These are phyloP conservation scores for Boulengeromyrus knoepffleri DNA, from an alignment of 2,113 vertebrate genomes.

Conservation along the genomic window DNA sequence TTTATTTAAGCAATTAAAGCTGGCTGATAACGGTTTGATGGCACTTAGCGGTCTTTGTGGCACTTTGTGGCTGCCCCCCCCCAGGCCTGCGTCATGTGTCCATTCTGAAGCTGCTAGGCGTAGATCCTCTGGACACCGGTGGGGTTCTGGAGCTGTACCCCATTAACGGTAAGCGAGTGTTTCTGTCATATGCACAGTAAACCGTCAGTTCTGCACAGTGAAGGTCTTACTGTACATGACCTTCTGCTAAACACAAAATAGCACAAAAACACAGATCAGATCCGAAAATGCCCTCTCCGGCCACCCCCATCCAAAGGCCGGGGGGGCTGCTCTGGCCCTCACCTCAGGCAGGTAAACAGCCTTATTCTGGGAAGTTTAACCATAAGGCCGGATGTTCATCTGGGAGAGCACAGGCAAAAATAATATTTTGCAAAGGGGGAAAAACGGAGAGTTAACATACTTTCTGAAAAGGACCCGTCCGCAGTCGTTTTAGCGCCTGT, in stretches of 20 bases:
- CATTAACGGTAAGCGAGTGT: conserved; percentile 77
- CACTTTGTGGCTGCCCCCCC: conserved; percentile 23
- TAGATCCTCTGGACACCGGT: conserved; percentile 68
- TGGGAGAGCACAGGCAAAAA: conserved; percentile 10
- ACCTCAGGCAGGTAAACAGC: background rate
- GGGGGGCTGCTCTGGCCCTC: background rate
- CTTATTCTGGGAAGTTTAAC: conserved; percentile 12
- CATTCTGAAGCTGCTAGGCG: conserved; percentile 81
- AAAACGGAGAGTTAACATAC: conserved; percentile 23
- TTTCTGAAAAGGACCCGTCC: conserved; percentile 20
- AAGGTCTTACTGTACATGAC: background rate
- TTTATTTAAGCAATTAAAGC: background rate
- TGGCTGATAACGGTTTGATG: background rate
- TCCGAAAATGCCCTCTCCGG: background rate
- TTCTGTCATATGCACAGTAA: background rate
- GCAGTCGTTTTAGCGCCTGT: conserved; percentile 20
- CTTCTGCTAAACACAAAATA: background rate
- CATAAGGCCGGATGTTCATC: conserved; percentile 13
- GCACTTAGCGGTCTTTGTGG: background rate
- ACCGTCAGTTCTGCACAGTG: background rate
- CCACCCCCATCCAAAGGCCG: conserved; percentile 17
- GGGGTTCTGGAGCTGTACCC: conserved; percentile 91
- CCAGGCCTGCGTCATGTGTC: conserved; percentile 90
- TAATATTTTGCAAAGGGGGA: conserved; percentile 22
- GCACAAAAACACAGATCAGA: background rate